Evolutionary conservation across 2,113 vertebrate species (phyloP), one percentile per base, ranked within the genome.

Genomic region (Ceyx melanurus): DNA sequence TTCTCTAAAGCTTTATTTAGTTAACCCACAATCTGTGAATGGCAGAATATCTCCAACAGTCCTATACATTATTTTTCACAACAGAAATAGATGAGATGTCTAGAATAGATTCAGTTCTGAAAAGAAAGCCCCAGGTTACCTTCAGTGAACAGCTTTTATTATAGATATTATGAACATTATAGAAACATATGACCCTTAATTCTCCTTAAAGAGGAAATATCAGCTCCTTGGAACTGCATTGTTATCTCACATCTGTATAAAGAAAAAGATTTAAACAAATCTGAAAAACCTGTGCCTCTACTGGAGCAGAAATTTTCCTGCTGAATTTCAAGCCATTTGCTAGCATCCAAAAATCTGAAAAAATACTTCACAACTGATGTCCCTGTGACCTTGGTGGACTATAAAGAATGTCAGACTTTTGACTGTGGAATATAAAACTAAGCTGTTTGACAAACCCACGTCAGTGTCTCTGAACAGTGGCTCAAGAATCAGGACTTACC

Each of bases 331-430:
- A 92, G 71, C 51, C 26, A 26, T 85, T 93, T 94, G n/a, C 23
- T 64, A 66, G 14, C 71, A 88, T 83, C 20, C 56, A 88, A 88
- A 79, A 80, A 82, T 14, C 75, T 71, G 56, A 93, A 95, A 92
- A 51, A 46, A 64, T 31, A 85, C 57, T 83, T 82, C 89, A 85
- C 75, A 92, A n/a, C 26, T 45, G 25, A 53, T 45, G 31, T 88
- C 75, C 65, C n/a, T 65, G 35, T 88, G 92, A 94, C 95, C 91
- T 92, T 94, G 72, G 72, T 78, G 76, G 48, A 81, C 72, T 91
- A 37, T 78, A 86, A 95, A 94, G 89, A 67, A 77, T 95, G 90
- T 95, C 92, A 94, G 88, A 72, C 57, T 91, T 88, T 93, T 68
- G 89, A 68, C 75, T 65, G 15, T 67, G 75, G 72, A 95, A 88